Evolutionary conservation across 1,140 invertebrate genomes (phyloP), one percentile per base, ranked within the genome.

Genomic region (Bombus ignitus): DNA sequence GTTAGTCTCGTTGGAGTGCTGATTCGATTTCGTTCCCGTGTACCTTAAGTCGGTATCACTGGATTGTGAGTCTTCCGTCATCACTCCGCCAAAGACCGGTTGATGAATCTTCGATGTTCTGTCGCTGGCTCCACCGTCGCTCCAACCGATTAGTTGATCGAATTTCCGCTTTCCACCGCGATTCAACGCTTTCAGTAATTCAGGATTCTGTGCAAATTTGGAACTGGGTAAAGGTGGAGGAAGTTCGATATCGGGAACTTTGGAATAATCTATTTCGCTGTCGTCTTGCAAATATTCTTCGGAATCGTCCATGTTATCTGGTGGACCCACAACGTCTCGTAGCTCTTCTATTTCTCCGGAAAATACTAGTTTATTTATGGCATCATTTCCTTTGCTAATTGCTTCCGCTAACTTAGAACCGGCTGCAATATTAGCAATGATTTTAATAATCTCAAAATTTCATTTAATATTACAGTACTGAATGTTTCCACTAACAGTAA

Each of bases 281-380:
- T 95, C 93, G 53, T 95, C 95, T 9, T 95, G 95, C 10, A 96
- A 86, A 86, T 94, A 96, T 15, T 97, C 96, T 82, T 96, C 96
- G 81, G 96, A 96, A 15, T 95, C 94, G 10, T 95, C 95, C 10
- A 96, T 94, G 84, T 97, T 96, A 76, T 96, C 95, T 95, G 96
- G 73, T 95, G 97, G 86, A n/a, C 91, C 88, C 90, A 97, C 97
- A 3, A 98, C 96, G 91, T 98, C 97, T 70, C 96, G 96, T 47
- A 98, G 90, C 92, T 98, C 97, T 93, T 97, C 97, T 81, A 98
- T 96, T 93, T 97, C 97, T 70, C 97, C 97, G 12, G 97, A 97
- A 87, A 97, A 96, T 32, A 98, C 97, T 83, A 97, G 97, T 92
- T 97, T 97, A 92, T 97, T 97, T 47, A 98, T 95, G 71, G 97